Conservation (phyloP, 2,888 invertebrate species). For the Calliopum simillimum region DNA sequence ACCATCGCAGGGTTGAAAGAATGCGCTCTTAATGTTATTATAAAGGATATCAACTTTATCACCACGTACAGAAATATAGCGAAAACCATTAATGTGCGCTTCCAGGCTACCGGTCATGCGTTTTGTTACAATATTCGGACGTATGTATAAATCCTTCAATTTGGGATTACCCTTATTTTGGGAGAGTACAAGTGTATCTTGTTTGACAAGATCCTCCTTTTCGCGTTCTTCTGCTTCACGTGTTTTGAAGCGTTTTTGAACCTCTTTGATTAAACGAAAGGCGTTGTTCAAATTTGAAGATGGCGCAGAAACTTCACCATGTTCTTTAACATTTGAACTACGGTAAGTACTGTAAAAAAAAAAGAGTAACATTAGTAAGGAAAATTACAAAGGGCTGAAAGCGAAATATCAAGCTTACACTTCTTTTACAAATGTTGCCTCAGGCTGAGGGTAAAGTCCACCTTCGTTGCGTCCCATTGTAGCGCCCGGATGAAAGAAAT, state of each 20-base stretch:
- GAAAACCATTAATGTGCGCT: slow-evolving; percentile 95
- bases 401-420: slow-evolving; percentile 74
- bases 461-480: slow-evolving; percentile 95
- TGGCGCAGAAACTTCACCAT: slow-evolving; percentile 93
- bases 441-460: slow-evolving; percentile 90
- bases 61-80: slow-evolving; percentile 98
- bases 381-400: not conserved
- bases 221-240: slow-evolving; percentile 98
- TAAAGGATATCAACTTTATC: slow-evolving; percentile 99
- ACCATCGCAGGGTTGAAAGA: slow-evolving; percentile 99
- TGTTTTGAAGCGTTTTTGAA: slow-evolving; percentile 98
- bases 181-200: slow-evolving; percentile 93
- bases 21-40: slow-evolving; percentile 99
- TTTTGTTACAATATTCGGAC: slow-evolving; percentile 98
- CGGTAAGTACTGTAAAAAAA: slow-evolving; percentile 82
- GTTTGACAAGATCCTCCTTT: slow-evolving; percentile 98
- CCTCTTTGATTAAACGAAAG: slow-evolving; percentile 97
- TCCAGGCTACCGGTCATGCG: slow-evolving; percentile 94
- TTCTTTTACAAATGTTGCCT: slow-evolving; percentile 98
- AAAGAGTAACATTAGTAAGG: not conserved
- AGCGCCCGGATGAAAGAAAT: slow-evolving; percentile 98
- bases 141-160: slow-evolving; percentile 95
- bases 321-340: slow-evolving; percentile 97
- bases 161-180: slow-evolving; percentile 98
- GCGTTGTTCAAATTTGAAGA: slow-evolving; percentile 97